Percentiles rank a stretch among this genome's conserved stretches.
phyloP scores from a whole-genome alignment of 2,888 invertebrate genomes.

The Microplitis manilae region DNA sequence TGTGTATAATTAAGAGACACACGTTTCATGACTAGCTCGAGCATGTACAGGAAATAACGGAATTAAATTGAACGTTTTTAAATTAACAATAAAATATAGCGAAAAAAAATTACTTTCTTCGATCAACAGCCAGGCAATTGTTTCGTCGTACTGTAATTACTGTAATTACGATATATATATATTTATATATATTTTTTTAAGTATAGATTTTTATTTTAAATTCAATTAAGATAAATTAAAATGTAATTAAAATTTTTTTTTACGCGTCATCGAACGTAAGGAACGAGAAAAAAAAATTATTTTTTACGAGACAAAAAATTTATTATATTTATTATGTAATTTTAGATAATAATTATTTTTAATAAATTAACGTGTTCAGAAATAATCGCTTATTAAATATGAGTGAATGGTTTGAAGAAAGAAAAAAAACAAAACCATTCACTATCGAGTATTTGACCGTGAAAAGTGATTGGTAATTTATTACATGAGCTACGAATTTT shows the following conservation, averaged over 20 bases:
- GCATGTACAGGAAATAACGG: not conserved
- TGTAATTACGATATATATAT: not conserved
- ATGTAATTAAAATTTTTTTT: not conserved
- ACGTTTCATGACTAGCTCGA: not conserved
- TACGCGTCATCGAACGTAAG: no score
- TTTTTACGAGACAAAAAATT: no score
- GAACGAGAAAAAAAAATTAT: no score
- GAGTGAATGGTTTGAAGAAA: not conserved
- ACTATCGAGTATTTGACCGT: not conserved
- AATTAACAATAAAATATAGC: not conserved
- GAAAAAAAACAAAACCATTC: not conserved
- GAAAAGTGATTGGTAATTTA: not conserved
- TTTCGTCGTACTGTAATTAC: not conserved
- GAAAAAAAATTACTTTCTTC: not conserved
- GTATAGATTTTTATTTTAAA: not conserved
- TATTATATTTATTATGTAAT: no score
- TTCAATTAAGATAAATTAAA: not conserved
- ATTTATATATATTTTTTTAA: not conserved
- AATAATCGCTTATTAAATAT: not conserved
- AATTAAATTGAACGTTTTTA: not conserved
- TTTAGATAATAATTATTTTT: no score
- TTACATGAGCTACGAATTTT: not conserved
- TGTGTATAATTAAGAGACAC: conserved; percentile 1
- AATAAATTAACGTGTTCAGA: not conserved
- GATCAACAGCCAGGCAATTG: not conserved